Evolutionary conservation across 2,113 vertebrate genomes (phyloP), one percentile per base, ranked within the genome.

Genomic region (Bufo bufo): DNA sequence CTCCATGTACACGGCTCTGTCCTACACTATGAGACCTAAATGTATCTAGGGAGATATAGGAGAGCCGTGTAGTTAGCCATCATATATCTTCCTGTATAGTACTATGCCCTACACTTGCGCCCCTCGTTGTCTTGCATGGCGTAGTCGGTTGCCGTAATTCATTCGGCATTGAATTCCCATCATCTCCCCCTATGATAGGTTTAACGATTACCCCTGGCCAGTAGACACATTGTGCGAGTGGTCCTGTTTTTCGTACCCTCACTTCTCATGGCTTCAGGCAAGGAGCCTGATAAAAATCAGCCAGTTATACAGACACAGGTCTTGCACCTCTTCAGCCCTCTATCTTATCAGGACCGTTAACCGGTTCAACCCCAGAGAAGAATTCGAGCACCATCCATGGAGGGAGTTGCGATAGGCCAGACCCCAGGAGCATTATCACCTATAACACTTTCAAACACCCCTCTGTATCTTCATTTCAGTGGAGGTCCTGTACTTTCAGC

Each of bases 401-500:
- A 49, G 71, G 58, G 54, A 59, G 59, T 6, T 82, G 79, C 45
- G n/a, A 20, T n/a, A 50, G 10, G 5, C 11, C 87, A 94, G 80
- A 90, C 90, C 33, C 92, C 87, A 75, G 84, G 91, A 87, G 84
- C 87, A 87, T 94, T 95, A 94, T 95, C 95, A 94, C 54, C 71
- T 79, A 91, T 85, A 56, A 88, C 93, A 92, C 92, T 91, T 92
- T 90, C 93, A 91, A 45, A 92, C 94, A 94, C 94, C 93, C 93
- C 91, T 65, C 87, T 91, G 72, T 95, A 94, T 95, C 61, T 79
- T 47, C 93, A 92, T 92, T 93, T 93, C 94, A 95, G 93, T 19
- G 93, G 93, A 95, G 94, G 93, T 91, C 94, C 93, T 95, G 95
- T 95, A 93, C 95, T 93, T 94, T 95, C 90, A 93, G 92, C 90